Percentiles rank a stretch among this genome's conserved stretches.
phyloP scores from a whole-genome alignment of 2,113 vertebrate species.

The Sebastes schlegelii region DNA sequence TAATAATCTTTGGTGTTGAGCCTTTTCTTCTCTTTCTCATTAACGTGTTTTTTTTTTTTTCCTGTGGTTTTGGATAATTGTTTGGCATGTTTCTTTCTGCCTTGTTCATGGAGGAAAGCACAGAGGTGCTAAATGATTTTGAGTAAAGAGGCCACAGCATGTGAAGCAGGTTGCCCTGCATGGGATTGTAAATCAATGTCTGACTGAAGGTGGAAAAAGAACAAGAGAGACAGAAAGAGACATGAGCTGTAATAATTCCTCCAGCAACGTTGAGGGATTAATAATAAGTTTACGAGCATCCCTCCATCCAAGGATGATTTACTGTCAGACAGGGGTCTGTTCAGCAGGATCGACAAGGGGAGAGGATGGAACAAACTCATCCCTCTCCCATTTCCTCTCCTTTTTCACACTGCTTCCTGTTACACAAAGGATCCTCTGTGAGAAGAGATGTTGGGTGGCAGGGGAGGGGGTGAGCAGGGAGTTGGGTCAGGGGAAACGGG shows the following conservation, averaged over 20 bases:
- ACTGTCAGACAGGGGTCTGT: constrained; percentile 68
- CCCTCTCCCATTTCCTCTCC: constrained; percentile 56
- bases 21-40: not conserved
- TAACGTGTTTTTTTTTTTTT: not conserved
- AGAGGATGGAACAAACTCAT: constrained; percentile 69
- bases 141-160: not conserved
- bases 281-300: constrained; percentile 56
- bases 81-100: not conserved
- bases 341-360: constrained; percentile 52
- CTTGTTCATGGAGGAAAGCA: not conserved
- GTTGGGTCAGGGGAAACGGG: not conserved
- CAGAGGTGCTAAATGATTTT: not conserved
- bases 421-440: constrained; percentile 76
- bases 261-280: constrained; percentile 42
- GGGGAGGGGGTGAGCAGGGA: constrained; percentile 4
- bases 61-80: not conserved
- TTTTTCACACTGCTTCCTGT: constrained; percentile 61
- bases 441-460: constrained; percentile 60
- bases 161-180: constrained; percentile 20
- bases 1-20: constrained; percentile 22
- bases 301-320: constrained; percentile 57
- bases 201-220: constrained; percentile 11
- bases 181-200: constrained; percentile 51
- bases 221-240: constrained; percentile 9
- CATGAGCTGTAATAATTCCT: constrained; percentile 48